Base-by-base conservation (phyloP, 2,888 invertebrate species). In the Oxystoma pomonae region DNA sequence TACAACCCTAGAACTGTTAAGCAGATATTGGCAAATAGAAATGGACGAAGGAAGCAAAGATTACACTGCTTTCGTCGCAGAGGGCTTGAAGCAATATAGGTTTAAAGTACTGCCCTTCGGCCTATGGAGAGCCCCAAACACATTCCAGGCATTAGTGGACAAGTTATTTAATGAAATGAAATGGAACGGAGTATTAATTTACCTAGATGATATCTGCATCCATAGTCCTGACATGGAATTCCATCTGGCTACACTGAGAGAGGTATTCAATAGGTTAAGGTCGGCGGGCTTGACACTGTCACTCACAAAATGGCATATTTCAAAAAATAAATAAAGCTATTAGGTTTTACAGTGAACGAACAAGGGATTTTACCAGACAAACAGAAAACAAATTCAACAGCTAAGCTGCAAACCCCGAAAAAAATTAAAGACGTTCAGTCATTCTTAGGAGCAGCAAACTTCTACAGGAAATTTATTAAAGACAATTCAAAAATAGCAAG, bases 91-190 rank as follows among this genome's bases (percentile, higher is more conserved):
- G 12, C 63, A 67, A 53, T 72, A 64, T 49, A 65, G 69, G 60
- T 73, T 70, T 51, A 67, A 69, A n/a, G 65, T 65, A 21, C 52
- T 73, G 51, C 64, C 65, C 20, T 72, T 72, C 59, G 73, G 71
- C 1, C 60, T 71, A 55, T 70, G 69, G 21, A 70, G 70, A 22
- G 69, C 71, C 9, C 71, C 72, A 1, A 63, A 58, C 0, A 69
- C 69, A 0, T 73, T 72, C 55, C 68, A 70, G 60, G 58, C 62
- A 18, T 57, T 73, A 49, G 65, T 68, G 18, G 64, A 60, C 61
- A 53, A 57, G 17, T 68, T 71, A 17, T 71, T 73, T 53, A 12
- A 35, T 7, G 35, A 12, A 7, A 35, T 35, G 35, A 35, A 35
- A 35, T 35, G 35, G 35, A 35, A 35, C 3, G 12, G 12, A 7